Evolutionary conservation across 2,113 vertebrate species (phyloP).

Genomic region (Periophthalmus modestus): DNA sequence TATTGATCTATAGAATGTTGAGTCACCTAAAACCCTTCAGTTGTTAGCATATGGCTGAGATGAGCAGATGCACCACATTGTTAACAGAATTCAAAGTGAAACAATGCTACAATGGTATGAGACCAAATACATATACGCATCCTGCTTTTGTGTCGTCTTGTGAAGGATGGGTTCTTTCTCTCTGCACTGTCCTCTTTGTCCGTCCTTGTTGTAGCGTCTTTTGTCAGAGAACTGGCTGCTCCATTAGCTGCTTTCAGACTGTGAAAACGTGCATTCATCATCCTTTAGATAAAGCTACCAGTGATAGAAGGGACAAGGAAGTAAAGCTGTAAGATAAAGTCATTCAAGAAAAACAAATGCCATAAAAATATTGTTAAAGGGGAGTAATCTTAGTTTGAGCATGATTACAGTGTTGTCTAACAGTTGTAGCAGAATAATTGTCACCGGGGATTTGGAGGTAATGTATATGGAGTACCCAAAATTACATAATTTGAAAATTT

Average conservation of each 20-base stretch:
- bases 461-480: too few species aligned
- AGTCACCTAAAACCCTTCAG: too few species aligned
- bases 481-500: too few species aligned
- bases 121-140: slow-evolving; percentile 12
- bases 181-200: slow-evolving; percentile 49
- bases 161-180: slow-evolving; percentile 50
- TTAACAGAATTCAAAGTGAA: slow-evolving; percentile 8
- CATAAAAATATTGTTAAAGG: neutral
- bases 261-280: slow-evolving; percentile 63
- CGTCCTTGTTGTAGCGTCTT: slow-evolving; percentile 57
- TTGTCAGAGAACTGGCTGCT: slow-evolving; percentile 56
- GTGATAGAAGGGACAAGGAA: slow-evolving; percentile 29
- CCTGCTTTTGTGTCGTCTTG: slow-evolving; percentile 25
- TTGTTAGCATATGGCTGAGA: neutral
- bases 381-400: neutral
- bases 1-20: too few species aligned
- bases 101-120: neutral
- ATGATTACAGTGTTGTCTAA: neutral
- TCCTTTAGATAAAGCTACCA: slow-evolving; percentile 46
- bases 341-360: neutral
- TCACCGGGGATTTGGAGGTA: too few species aligned
- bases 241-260: slow-evolving; percentile 65
- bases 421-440: slow-evolving; percentile 8
- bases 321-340: slow-evolving; percentile 11
- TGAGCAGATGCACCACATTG: neutral